phyloP scores from a whole-genome alignment of 2,113 vertebrate species.

The Otus sunia region DNA sequence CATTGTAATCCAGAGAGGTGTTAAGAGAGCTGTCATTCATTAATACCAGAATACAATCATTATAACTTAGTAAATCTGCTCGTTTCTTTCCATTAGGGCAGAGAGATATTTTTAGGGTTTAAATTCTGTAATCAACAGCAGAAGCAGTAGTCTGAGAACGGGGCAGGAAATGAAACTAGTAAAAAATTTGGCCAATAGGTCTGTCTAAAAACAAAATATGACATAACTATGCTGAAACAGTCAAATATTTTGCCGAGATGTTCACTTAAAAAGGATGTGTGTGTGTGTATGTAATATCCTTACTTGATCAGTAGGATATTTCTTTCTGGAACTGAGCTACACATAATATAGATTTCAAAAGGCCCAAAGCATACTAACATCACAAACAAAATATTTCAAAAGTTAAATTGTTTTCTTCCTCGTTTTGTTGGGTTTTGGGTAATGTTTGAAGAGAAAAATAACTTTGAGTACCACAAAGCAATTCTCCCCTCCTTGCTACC shows the following conservation, averaged over 20 bases:
- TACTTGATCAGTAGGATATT: background rate
- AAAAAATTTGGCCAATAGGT: background rate
- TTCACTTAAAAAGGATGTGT: background rate
- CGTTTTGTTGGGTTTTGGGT: background rate
- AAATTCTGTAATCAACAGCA: background rate
- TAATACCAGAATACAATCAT: rapidly evolving
- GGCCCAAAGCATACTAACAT: background rate
- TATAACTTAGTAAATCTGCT: background rate
- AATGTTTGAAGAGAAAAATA: background rate
- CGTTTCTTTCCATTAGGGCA: background rate
- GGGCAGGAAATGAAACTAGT: background rate
- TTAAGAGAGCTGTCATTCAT: background rate
- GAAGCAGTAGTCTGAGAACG: background rate
- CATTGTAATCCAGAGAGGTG: background rate
- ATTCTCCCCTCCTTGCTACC: background rate
- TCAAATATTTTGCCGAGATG: background rate
- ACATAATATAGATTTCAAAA: background rate
- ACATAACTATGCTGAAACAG: background rate
- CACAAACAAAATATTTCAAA: background rate
- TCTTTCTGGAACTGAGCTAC: background rate
- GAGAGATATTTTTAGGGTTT: background rate
- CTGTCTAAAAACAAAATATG: background rate
- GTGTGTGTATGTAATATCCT: background rate
- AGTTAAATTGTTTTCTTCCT: background rate
- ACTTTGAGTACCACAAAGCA: background rate